Base-by-base conservation (phyloP, 2,797 vertebrate genomes). In the Hemitrygon akajei region DNA sequence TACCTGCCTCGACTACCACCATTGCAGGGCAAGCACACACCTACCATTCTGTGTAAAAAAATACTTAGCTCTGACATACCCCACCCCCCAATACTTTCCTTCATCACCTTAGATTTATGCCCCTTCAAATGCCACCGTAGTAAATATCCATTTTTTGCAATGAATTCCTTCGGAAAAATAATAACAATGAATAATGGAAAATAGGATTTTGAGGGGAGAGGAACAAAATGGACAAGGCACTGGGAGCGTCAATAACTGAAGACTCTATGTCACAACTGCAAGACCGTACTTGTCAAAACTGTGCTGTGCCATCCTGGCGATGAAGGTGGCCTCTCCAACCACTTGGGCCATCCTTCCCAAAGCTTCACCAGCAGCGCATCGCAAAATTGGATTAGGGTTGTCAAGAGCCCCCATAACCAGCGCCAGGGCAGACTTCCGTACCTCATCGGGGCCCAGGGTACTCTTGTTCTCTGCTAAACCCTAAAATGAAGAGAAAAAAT, bases 381-480 rank as follows among this genome's bases (percentile, higher is more conserved):
- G 98, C 94, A 99, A 95, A 94, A 99, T 99, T 73, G 98, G 99
- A 95, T 99, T 99, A 14, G 99, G 98, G 96, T 99, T 99, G 96
- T 99, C 99, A 94, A 99, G 96, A 4, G 98, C 98, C 5, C 99
- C 98, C 99, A 99, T 99, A 94, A 99, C 99, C 34, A 99, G 96
- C 0, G 99, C 99, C 94, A 99, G 95, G 71, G 99, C 99, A 1
- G 99, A 99, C 94, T 98, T 99, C 10, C 98, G 98, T 75, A 99
- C 99, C 96, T 99, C 99, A 96, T 99, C 99, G 20, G 98, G 99
- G 93, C 99, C 99, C 95, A 99, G 96, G 0, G 98, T 98, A 94
- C 99, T 99, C 96, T 99, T 99, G 96, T 99, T 99, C 95, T 99
- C 99, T 86, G 99, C 99, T 96, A 99, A 97, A 93, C 99, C 99